Evolutionary conservation across 1,140 invertebrate species (phyloP).

Genomic region (Ips typographus): DNA sequence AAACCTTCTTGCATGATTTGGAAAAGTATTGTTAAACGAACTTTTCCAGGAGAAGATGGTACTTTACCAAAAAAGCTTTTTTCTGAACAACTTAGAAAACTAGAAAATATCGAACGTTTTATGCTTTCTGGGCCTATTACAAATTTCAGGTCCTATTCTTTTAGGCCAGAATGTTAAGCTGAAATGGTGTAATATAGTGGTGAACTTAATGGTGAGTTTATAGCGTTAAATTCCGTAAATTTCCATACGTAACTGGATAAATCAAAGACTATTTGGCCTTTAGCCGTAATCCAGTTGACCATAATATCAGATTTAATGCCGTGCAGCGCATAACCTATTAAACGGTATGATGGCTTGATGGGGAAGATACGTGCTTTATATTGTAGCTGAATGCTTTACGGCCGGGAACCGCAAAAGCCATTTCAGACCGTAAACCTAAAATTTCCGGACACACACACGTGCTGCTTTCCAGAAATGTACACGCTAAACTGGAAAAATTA

Average conservation of each 20-base stretch:
- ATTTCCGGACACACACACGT: background rate
- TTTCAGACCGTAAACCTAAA: background rate
- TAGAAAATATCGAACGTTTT: no score
- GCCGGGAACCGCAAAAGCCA: background rate
- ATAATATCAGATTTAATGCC: slow-evolving; percentile 2
- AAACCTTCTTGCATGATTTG: no score
- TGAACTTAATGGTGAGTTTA: no score
- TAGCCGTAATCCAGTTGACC: background rate
- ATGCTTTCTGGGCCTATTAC: no score
- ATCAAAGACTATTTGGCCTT: background rate
- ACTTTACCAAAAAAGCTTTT: no score
- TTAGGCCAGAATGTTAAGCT: no score
- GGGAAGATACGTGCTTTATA: background rate
- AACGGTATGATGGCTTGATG: slow-evolving; percentile 1
- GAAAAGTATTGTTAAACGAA: no score
- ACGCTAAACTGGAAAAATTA: background rate
- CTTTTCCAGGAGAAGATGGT: no score
- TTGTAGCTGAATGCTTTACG: background rate
- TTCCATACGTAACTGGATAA: background rate
- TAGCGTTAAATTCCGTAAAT: no score
- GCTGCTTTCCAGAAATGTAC: background rate
- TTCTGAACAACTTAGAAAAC: no score
- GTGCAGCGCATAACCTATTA: background rate
- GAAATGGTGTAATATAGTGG: no score
- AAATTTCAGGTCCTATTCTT: no score